These are phyloP conservation scores for Andrena marginata DNA, from an alignment of 2,888 invertebrate genomes.

Conservation along the genomic window DNA sequence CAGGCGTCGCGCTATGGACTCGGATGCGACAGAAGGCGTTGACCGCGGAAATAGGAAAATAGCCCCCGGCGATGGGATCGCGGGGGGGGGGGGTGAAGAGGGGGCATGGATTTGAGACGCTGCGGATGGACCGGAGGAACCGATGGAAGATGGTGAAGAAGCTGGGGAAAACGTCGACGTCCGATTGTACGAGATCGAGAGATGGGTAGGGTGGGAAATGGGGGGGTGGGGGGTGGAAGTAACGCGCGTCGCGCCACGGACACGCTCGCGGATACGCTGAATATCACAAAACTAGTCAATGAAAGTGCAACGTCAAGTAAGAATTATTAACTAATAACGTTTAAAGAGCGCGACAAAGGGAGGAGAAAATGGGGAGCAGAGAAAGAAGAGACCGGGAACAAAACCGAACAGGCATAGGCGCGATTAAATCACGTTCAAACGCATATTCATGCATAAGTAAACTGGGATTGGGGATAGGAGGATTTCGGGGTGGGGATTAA, in stretches of 20 bases:
- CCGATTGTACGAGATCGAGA: slow-evolving; percentile 39
- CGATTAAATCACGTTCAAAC: neutral
- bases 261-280: slow-evolving; percentile 69
- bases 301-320: slow-evolving; percentile 84
- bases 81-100: too few relatives aligned
- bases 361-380: slow-evolving; percentile 49
- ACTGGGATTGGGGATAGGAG: neutral
- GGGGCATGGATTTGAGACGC: neutral
- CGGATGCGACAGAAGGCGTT: slow-evolving; percentile 41
- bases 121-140: neutral
- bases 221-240: slow-evolving; percentile 1
- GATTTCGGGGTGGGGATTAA: too few relatives aligned
- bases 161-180: slow-evolving; percentile 60
- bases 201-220: slow-evolving; percentile 3
- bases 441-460: neutral
- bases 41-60: slow-evolving; percentile 49
- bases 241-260: slow-evolving; percentile 56
- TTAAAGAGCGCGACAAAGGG: slow-evolving; percentile 61
- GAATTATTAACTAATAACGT: slow-evolving; percentile 78
- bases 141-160: slow-evolving; percentile 7
- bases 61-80: slow-evolving; percentile 55
- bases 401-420: slow-evolving; percentile 12
- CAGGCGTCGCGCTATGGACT: neutral
- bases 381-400: slow-evolving; percentile 18
- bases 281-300: slow-evolving; percentile 84